Percentiles rank a stretch among this genome's conserved stretches.
These are phyloP conservation scores for Leucophenga montana DNA, from an alignment of 2,888 invertebrate genomes.

Conservation along the genomic window DNA sequence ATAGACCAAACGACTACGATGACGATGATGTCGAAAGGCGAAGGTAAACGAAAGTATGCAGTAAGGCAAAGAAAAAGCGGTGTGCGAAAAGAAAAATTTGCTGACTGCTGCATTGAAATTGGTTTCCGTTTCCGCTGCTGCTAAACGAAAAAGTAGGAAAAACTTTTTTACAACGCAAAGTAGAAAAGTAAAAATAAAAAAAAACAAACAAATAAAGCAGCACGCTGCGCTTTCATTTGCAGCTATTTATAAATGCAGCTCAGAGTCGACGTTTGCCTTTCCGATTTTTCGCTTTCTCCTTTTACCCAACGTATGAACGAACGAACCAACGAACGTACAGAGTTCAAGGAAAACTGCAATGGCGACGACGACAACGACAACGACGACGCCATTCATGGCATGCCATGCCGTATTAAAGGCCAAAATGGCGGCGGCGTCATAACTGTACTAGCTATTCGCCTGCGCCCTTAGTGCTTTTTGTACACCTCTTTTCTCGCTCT, in stretches of 20 bases:
- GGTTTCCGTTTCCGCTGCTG: conserved; percentile 54
- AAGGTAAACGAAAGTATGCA: conserved; percentile 50
- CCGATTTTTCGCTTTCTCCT: not conserved
- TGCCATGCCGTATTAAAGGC: not conserved
- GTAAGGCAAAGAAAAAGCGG: not conserved
- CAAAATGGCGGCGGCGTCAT: conserved; percentile 13
- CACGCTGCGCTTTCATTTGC: conserved; percentile 4
- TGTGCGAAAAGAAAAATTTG: conserved; percentile 1
- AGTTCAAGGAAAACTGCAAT: conserved; percentile 49
- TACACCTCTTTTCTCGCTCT: not conserved
- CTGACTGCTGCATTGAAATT: conserved; percentile 34
- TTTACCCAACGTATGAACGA: not conserved
- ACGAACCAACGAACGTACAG: conserved; percentile 3
- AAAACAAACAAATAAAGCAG: not conserved
- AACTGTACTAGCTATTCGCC: conserved; percentile 1
- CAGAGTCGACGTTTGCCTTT: not conserved
- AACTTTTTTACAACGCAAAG: too few species aligned
- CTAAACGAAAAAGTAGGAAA: conserved; percentile 2
- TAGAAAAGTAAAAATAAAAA: not conserved
- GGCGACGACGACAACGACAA: too few species aligned
- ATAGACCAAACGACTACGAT: not conserved
- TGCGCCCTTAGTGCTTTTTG: not conserved
- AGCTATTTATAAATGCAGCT: conserved; percentile 25
- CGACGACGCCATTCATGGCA: too few species aligned
- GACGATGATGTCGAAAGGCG: not conserved